These are phyloP conservation scores for Anolis sagrei DNA, from an alignment of 2,113 vertebrate species.

Conservation along the genomic window DNA sequence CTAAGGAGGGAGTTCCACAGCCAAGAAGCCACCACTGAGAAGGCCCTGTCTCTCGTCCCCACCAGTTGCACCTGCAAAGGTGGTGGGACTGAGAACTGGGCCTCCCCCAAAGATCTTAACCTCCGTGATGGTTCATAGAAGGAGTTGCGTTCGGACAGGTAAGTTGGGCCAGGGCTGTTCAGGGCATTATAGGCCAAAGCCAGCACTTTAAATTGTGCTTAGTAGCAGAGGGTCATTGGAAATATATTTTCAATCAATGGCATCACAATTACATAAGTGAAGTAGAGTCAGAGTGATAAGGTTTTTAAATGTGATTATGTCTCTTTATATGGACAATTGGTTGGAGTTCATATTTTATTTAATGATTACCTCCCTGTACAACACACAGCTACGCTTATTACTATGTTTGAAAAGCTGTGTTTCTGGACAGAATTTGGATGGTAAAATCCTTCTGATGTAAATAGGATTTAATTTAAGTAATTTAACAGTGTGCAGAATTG, in stretches of 20 bases:
- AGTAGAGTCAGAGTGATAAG: constrained; percentile 47
- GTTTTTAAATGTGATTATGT: constrained; percentile 46
- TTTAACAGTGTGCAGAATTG: constrained; percentile 5
- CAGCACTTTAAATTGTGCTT: too few relatives aligned
- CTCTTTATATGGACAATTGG: constrained; percentile 58
- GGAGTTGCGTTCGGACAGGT: too few relatives aligned
- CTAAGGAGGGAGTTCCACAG: too few relatives aligned
- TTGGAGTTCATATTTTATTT: constrained; percentile 53
- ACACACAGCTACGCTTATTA: constrained; percentile 61
- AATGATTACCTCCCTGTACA: constrained; percentile 40
- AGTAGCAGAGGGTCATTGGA: too few relatives aligned
- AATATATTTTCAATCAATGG: constrained; percentile 54
- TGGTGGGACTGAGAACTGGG: too few relatives aligned
- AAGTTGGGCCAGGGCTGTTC: too few relatives aligned
- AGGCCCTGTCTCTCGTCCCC: too few relatives aligned
- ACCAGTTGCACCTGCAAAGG: too few relatives aligned
- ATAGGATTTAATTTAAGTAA: constrained; percentile 14
- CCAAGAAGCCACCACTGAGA: too few relatives aligned
- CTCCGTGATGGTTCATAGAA: too few relatives aligned
- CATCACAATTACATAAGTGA: constrained; percentile 49
- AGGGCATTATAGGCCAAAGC: too few relatives aligned
- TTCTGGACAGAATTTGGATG: neutral
- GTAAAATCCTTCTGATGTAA: neutral
- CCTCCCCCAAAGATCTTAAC: too few relatives aligned
- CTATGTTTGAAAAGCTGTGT: neutral